Conservation (phyloP, 2,113 vertebrate species). For the Otis tarda region DNA sequence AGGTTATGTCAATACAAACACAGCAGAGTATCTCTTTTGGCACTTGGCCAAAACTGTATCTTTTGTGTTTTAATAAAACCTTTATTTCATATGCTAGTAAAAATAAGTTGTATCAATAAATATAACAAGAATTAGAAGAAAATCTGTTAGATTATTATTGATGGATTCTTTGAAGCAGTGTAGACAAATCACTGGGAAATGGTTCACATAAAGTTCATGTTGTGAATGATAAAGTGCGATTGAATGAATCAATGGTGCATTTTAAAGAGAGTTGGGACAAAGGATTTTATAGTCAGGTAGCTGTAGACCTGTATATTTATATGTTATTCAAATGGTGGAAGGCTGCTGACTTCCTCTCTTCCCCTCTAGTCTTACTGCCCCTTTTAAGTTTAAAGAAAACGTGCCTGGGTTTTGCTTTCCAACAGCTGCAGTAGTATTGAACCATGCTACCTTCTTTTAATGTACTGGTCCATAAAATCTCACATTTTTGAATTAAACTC, state of each 20-base stretch:
- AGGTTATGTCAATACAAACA: background rate
- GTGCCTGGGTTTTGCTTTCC: background rate
- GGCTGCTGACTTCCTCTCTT: background rate
- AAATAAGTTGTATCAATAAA: background rate
- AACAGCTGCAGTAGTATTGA: background rate
- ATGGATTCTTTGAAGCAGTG: background rate
- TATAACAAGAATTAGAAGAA: background rate
- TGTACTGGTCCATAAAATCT: background rate
- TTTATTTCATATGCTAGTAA: background rate
- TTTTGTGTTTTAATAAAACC: background rate
- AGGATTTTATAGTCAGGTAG: background rate
- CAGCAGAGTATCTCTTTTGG: background rate
- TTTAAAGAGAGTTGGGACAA: background rate
- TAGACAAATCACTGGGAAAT: background rate
- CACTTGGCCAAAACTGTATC: background rate
- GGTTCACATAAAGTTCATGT: background rate
- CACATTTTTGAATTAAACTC: background rate
- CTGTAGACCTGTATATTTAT: background rate
- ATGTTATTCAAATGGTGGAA: background rate
- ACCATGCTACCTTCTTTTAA: background rate
- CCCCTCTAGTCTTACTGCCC: background rate
- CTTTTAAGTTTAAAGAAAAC: background rate
- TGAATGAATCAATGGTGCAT: background rate
- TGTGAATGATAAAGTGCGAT: background rate
- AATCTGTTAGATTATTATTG: background rate